Base-by-base conservation (phyloP, 1,140 invertebrate genomes). In the Whitmania pigra region DNA sequence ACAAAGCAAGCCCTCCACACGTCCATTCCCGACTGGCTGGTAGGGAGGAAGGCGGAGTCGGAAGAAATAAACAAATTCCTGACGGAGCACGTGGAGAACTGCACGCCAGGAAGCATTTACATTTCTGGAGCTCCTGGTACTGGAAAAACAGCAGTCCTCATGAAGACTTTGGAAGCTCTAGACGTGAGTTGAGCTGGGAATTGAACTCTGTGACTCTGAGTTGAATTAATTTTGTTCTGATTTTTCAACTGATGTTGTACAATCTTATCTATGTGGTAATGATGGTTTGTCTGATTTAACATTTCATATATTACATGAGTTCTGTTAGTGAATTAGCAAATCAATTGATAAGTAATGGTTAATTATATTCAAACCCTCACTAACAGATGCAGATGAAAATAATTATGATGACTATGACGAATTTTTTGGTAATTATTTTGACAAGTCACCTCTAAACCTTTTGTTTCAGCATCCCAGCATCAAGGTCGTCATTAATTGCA, bases 61-160 rank as follows among this genome's bases (percentile, higher is more conserved):
- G 76, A 83, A 0, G 85, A 87, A 74, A 82, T 97, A 7, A 82
- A 85, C 20, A 79, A 83, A 0, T 93, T 92, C 81, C 83, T 97
- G 25, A 79, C 79, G 29, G 79, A 84, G 18, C 88, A 89, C 79
- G 77, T 94, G 25, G 78, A 86, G 0, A 84, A 85, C 0, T 82
- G 87, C 75, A 84, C 83, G 54, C 89, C 92, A 0, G 89, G 88
- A 17, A 91, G 90, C 43, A 78, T 97, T 18, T 98, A 97, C 80
- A 87, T 98, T 43, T 95, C 93, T 68, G 95, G 94, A 15, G 90
- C 92, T 40, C 94, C 93, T 3, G 95, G 95, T 18, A 98, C 94
- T 22, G 95, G 95, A 2, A 97, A 97, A 86, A 96, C 94, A 0
- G 92, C 92, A 0, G 88, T 88, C 75, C 82, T 97, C 22, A 88